These are phyloP conservation scores for Corythornis vintsioides DNA, from an alignment of 2,113 vertebrate genomes.

Conservation along the genomic window DNA sequence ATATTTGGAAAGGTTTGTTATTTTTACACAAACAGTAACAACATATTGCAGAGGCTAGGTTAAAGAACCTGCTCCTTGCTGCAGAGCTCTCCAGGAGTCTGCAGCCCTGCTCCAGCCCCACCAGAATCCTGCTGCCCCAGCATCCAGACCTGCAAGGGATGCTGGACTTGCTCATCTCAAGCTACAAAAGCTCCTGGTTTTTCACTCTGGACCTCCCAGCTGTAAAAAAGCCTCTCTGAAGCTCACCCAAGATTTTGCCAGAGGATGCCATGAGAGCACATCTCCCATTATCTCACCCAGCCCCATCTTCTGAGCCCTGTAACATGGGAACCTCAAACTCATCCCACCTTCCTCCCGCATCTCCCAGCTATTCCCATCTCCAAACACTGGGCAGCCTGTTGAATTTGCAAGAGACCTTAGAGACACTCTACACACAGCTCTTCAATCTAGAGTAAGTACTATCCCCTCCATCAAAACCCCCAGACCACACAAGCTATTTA, in stretches of 20 bases:
- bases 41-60: not conserved
- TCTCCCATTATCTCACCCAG: not conserved
- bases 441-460: fast-evolving
- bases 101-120: fast-evolving
- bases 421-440: not conserved
- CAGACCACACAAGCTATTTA: not conserved
- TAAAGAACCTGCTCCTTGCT: not conserved
- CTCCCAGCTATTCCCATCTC: not conserved
- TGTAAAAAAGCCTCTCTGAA: not conserved
- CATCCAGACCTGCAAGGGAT: fast-evolving
- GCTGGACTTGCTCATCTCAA: not conserved
- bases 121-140: not conserved
- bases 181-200: not conserved
- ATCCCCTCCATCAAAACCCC: not conserved
- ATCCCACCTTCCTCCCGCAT: not conserved
- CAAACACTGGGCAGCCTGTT: fast-evolving
- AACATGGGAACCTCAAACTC: fast-evolving
- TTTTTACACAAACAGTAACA: slow-evolving; percentile 36
- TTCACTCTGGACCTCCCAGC: fast-evolving
- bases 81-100: fast-evolving
- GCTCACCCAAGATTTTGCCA: fast-evolving
- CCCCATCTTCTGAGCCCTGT: not conserved
- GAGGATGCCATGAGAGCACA: fast-evolving
- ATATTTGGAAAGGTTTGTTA: slow-evolving; percentile 55
- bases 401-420: not conserved